Conservation (phyloP, 2,113 vertebrate species). For the Mastomys natalensis region DNA sequence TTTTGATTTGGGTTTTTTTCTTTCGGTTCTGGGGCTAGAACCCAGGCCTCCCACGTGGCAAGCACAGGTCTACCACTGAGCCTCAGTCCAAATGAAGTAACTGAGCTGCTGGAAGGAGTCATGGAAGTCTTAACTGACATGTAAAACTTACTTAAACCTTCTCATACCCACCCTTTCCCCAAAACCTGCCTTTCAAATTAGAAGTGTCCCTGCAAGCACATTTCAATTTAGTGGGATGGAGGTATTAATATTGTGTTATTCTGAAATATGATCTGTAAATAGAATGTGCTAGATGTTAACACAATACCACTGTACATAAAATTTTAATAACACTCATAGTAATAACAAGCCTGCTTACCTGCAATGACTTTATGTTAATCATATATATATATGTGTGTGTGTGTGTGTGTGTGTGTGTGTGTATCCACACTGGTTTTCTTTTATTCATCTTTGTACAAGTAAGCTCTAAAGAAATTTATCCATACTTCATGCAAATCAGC, state of each 20-base stretch:
- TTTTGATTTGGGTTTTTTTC: neutral
- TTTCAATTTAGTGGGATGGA: neutral
- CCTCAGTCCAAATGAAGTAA: neutral
- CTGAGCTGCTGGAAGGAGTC: neutral
- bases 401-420: too few relatives aligned
- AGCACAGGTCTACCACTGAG: neutral
- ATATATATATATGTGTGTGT: neutral
- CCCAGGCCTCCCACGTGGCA: neutral
- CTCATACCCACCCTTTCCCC: too few relatives aligned
- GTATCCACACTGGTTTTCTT: neutral
- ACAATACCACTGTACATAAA: neutral
- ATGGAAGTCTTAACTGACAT: constrained; percentile 6
- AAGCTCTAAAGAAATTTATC: neutral
- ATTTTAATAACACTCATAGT: neutral
- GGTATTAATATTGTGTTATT: neutral
- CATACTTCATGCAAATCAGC: neutral
- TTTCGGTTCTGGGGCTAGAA: neutral
- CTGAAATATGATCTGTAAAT: neutral
- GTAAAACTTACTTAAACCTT: neutral
- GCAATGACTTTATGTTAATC: neutral
- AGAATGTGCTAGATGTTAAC: neutral
- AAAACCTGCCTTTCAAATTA: constrained; percentile 34
- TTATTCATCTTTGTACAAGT: constrained; percentile 7
- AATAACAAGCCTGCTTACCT: neutral
- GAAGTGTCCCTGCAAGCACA: neutral